Percentiles rank a stretch among this genome's conserved stretches.
Evolutionary conservation across 2,113 vertebrate species (phyloP).

Genomic region (Cochlearius cochlearius): DNA sequence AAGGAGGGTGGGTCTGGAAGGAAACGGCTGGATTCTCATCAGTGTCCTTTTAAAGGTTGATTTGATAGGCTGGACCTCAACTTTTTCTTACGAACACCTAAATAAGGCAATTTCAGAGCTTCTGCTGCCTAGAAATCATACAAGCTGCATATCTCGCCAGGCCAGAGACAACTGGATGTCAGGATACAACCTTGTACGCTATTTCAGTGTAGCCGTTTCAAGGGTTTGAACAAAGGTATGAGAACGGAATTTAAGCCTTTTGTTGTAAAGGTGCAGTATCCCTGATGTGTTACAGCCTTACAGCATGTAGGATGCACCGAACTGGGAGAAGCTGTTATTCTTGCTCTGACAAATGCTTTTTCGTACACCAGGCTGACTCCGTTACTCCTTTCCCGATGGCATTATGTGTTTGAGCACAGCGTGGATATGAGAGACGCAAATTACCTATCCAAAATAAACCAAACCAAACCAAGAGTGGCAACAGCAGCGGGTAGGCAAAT

Average conservation of each 20-base stretch:
- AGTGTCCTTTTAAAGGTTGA: conserved; percentile 6
- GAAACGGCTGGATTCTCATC: background rate
- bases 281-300: background rate
- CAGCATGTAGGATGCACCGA: background rate
- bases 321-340: background rate
- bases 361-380: background rate
- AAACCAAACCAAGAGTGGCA: background rate
- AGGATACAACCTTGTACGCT: background rate
- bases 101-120: conserved; percentile 56
- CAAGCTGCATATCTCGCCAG: conserved; percentile 35
- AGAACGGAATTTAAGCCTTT: background rate
- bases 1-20: conserved; percentile 37
- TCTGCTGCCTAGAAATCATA: conserved; percentile 64
- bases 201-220: background rate
- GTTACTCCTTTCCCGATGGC: background rate
- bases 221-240: conserved; percentile 14
- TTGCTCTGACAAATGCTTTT: background rate
- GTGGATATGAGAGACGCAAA: background rate
- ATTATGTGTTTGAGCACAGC: background rate
- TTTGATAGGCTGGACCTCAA: background rate
- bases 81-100: background rate
- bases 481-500: background rate
- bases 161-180: conserved; percentile 49
- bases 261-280: conserved; percentile 62
- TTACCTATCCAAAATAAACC: background rate